Percentiles rank a stretch among this genome's conserved stretches.
Evolutionary conservation across 64 coral and sea anemone species (phyloP).

Genomic region (Exaiptasia diaphana): DNA sequence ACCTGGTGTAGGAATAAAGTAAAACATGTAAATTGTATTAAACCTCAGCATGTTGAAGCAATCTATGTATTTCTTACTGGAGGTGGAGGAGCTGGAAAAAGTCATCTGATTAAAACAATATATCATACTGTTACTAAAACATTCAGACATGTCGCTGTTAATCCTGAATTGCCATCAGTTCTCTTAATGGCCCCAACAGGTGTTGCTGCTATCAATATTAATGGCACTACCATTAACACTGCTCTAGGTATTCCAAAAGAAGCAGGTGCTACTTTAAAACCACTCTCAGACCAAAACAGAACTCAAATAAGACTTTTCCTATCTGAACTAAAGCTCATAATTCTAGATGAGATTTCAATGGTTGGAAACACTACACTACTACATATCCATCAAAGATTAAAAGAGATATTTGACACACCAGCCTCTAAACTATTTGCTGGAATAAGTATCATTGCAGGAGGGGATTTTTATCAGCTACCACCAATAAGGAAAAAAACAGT

Average conservation of each 20-base stretch:
- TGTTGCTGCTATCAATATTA: constrained; percentile 52
- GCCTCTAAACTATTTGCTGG: constrained; percentile 45
- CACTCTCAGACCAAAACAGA: constrained; percentile 54
- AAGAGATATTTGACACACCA: constrained; percentile 55
- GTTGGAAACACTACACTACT: constrained; percentile 51
- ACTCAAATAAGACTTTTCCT: constrained; percentile 40
- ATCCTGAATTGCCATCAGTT: constrained; percentile 15
- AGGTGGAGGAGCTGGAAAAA: not conserved
- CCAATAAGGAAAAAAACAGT: constrained; percentile 4
- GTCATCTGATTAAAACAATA: not conserved
- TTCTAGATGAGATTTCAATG: constrained; percentile 50
- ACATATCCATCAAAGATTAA: constrained; percentile 53
- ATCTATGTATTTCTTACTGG: constrained; percentile 4
- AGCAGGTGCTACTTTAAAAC: constrained; percentile 13
- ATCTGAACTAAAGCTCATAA: constrained; percentile 28
- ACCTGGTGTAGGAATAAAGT: constrained; percentile 15
- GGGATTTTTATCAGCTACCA: constrained; percentile 1
- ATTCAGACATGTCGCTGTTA: not conserved
- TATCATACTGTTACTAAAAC: constrained; percentile 7
- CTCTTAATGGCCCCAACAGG: constrained; percentile 40
- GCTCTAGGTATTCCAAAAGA: constrained; percentile 48
- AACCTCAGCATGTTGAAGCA: not conserved
- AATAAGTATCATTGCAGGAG: constrained; percentile 14
- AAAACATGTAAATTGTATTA: not conserved
- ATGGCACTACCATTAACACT: constrained; percentile 46